Evolutionary conservation across 2,113 vertebrate species (phyloP).

Genomic region (Chionodraco myersi): DNA sequence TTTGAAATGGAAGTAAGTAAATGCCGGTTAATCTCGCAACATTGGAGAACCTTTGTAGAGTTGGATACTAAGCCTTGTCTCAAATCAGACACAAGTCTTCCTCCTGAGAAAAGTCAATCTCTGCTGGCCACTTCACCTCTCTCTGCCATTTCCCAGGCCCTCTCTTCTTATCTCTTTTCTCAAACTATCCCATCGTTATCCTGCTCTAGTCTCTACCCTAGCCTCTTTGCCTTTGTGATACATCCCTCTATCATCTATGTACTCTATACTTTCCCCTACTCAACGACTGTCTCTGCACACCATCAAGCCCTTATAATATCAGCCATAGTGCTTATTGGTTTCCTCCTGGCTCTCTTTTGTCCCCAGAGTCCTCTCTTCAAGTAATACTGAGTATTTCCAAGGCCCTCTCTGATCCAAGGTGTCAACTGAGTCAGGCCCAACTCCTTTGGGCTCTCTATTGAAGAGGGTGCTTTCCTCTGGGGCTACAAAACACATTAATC

Average conservation of each 20-base stretch:
- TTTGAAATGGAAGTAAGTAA: constrained; percentile 25
- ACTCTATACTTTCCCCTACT: constrained; percentile 28
- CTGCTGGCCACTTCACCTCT: constrained; percentile 44
- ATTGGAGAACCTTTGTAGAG: constrained; percentile 43
- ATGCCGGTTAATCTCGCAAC: constrained; percentile 22
- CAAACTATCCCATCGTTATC: constrained; percentile 55
- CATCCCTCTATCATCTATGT: constrained; percentile 52
- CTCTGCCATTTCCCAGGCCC: constrained; percentile 72
- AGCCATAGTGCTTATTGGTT: constrained; percentile 26
- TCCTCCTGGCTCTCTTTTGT: constrained; percentile 38
- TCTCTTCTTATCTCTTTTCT: constrained; percentile 51
- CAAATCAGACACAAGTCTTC: constrained; percentile 47
- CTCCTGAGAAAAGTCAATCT: constrained; percentile 61
- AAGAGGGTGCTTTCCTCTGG: constrained; percentile 54
- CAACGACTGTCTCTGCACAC: constrained; percentile 44
- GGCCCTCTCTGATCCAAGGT: constrained; percentile 62
- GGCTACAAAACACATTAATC: constrained; percentile 72
- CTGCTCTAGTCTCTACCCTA: constrained; percentile 16
- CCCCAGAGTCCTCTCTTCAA: constrained; percentile 48
- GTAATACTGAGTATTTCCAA: constrained; percentile 65
- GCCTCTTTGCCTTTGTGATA: constrained; percentile 48
- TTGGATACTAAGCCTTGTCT: constrained; percentile 59
- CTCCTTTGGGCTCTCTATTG: constrained; percentile 71
- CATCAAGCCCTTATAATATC: constrained; percentile 45
- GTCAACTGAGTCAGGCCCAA: constrained; percentile 64